Base-by-base conservation (phyloP, 2,888 invertebrate genomes). In the Acleris emargana region DNA sequence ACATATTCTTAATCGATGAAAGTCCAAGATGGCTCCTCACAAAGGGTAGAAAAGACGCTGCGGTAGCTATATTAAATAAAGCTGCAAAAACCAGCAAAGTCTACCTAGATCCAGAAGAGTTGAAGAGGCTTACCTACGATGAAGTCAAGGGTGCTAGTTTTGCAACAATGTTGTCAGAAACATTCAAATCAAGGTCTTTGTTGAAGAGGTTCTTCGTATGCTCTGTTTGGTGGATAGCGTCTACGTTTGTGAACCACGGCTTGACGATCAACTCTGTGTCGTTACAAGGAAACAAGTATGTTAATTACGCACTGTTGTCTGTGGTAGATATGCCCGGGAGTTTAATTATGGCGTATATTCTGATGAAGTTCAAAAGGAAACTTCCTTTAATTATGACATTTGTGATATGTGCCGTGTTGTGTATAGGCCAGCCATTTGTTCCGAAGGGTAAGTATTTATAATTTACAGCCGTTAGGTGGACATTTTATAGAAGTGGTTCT, bases 21-120 rank as follows among this genome's bases (percentile, higher is more conserved):
- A 96, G 96, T 59, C 93, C 96, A n/a, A 92, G 97, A 76, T 97
- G 97, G 97, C 89, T 97, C 5, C 83, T 96, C n/a, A 94, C 94
- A 20, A 95, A 95, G 79, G 95, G 95, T 5, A 93, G 93, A 69
- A 93, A 94, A 67, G 93, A 95, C 0, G 90, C 95, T 76, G 96
- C 96, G 0, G 90, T 94, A 67, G 80, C 78, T 2, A 93, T 96
- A n/a, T 81, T 96, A 52, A 85, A 93, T 16, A 94, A 93, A 72
- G 94, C 95, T 18, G 95, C 96, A 0, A 89, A 88, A 62, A 80
- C 73, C 22, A 91, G 88, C 58, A 87, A 87, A 58, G 74, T 88
- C 0, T 73, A 81, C 38, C 17, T 91, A 0, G 86, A 91, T 6
- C 76, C 76, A 59, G 76, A 72, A 4, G 63, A 72, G 1, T 61